phyloP scores from a whole-genome alignment of 2,888 invertebrate species.

The Sarcophaga carnaria region DNA sequence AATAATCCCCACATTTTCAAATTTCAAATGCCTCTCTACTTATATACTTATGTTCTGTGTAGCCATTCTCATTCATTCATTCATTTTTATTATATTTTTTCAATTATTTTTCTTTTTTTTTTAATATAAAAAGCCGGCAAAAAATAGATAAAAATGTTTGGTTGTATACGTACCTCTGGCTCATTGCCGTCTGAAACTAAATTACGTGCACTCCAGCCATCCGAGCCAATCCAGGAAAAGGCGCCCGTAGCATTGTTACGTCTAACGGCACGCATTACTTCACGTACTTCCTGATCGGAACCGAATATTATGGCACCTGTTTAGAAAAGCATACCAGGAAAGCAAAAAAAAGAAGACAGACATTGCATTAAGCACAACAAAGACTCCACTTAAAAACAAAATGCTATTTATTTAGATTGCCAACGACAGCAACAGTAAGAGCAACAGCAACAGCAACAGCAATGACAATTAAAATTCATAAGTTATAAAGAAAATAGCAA shows the following conservation, averaged over 20 bases:
- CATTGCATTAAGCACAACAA: too few relatives aligned
- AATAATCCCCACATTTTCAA: neutral
- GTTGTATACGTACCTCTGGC: constrained; percentile 84
- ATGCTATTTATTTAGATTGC: neutral
- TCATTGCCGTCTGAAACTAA: constrained; percentile 94
- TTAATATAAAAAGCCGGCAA: neutral
- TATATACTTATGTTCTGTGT: neutral
- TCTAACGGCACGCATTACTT: constrained; percentile 95
- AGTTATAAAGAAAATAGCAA: neutral
- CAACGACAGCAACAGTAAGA: neutral
- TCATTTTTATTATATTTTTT: neutral
- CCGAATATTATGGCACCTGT: constrained; percentile 97
- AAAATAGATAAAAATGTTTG: neutral
- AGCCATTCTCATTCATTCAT: neutral
- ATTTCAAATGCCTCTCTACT: neutral
- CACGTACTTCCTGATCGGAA: constrained; percentile 98
- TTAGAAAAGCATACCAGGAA: constrained; percentile 1
- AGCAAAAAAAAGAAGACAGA: neutral
- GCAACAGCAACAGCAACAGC: neutral
- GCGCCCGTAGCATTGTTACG: constrained; percentile 92
- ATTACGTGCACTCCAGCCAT: constrained; percentile 96
- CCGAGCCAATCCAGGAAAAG: constrained; percentile 98
- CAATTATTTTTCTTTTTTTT: too few relatives aligned
- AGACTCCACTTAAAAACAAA: neutral
- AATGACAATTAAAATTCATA: constrained; percentile 8